Base-by-base conservation (phyloP, 2,888 invertebrate genomes). In the Macropis europaea region DNA sequence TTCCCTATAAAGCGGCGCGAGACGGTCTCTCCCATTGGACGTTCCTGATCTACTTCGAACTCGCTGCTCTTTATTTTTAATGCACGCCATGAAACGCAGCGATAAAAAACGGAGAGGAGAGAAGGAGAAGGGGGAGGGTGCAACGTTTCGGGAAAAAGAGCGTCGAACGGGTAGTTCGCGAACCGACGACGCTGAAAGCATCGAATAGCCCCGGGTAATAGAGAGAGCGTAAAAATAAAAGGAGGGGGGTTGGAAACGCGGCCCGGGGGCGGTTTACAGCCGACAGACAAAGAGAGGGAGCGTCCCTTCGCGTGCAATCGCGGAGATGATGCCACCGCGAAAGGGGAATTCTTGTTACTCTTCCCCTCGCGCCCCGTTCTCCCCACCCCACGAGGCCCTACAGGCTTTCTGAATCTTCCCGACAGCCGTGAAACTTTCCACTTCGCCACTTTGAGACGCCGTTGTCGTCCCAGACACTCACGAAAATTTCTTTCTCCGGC, bases 391-490 rank as follows among this genome's bases (percentile, higher is more conserved):
- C n/a, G n/a, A n/a, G n/a, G n/a, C n/a, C n/a, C n/a, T n/a, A n/a
- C n/a, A n/a, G n/a, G 61, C 48, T 30, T 52, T n/a, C 45, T 19
- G 45, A 17, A 34, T 36, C 26, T 22, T 54, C 43, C 19, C 47
- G 26, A 45, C 36, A 13, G 26, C 13, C 45, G 47, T 45, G 38
- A 53, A 67, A 70, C 70, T 70, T 70, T 42, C 66, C 59, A 34
- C 47, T 50, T 59, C 32, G 42, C 5, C 19, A 22, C 30, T 47
- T 17, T 13, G 52, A 22, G 17, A 19, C n/a, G 13, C 19, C 9
- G 1, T 6, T 13, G 22, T 22, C 45, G 45, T 13, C 11, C 36
- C 50, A 19, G 17, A 28, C 2, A n/a, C 9, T 24, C 24, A 17
- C 22, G 17, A 26, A 9, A 40, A 47, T 53, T 36, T 5, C 9